These are phyloP conservation scores for Tiliacea citrago DNA, from an alignment of 2,888 invertebrate genomes.

Conservation along the genomic window DNA sequence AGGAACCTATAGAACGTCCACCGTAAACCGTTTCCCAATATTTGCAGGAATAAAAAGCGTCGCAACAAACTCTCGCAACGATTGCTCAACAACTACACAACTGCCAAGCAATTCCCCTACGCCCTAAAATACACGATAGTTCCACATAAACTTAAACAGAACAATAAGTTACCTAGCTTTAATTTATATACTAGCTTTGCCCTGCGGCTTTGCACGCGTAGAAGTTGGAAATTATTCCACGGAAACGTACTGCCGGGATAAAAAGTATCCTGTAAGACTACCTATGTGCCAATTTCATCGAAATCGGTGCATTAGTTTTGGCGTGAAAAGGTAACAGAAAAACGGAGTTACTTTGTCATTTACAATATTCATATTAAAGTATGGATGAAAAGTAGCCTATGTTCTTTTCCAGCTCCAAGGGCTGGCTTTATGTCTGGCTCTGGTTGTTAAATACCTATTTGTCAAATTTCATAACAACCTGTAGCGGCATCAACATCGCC, in stretches of 20 bases:
- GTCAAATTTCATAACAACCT: too few species aligned
- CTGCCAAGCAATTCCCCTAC: background rate
- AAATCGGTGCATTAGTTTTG: background rate
- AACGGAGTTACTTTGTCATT: too few species aligned
- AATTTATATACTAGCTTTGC: slow-evolving; percentile 1
- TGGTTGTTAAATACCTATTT: too few species aligned
- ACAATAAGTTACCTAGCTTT: slow-evolving; percentile 4
- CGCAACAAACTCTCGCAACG: too few species aligned
- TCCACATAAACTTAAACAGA: background rate
- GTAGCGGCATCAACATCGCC: too few species aligned
- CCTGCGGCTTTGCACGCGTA: too few species aligned
- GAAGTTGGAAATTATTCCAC: background rate
- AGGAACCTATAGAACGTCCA: background rate
- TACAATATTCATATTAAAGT: too few species aligned
- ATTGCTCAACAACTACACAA: background rate
- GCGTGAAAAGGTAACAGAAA: too few species aligned
- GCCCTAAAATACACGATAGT: background rate
- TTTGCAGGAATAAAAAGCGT: background rate
- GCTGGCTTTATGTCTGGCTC: too few species aligned
- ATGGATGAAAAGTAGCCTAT: background rate
- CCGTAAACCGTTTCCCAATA: background rate
- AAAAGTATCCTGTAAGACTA: background rate
- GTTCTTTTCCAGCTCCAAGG: too few species aligned
- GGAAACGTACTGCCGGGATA: background rate
- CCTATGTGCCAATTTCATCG: background rate